Percentiles rank a stretch among this genome's conserved stretches.
phyloP scores from a whole-genome alignment of 1,140 invertebrate genomes.

The Potamilus streckersoni region DNA sequence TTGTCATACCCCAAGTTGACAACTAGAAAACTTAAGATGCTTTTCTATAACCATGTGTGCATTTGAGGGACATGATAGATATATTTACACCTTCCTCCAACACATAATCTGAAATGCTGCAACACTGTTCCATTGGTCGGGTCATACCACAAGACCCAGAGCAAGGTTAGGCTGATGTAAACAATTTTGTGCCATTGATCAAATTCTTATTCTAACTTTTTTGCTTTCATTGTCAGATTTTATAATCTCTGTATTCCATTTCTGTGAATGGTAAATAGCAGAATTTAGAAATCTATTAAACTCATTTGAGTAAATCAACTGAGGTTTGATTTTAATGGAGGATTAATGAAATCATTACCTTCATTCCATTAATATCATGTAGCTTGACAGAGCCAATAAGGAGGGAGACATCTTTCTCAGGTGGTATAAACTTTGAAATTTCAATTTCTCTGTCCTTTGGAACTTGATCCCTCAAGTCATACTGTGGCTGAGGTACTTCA shows the following conservation, averaged over 20 bases:
- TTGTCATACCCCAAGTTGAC: too few relatives aligned
- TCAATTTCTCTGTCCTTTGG: conserved; percentile 18
- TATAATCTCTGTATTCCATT: not conserved
- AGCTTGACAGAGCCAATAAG: conserved; percentile 25
- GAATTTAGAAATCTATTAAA: not conserved
- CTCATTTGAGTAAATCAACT: not conserved
- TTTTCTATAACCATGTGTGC: too few relatives aligned
- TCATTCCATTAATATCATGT: conserved; percentile 50
- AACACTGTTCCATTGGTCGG: too few relatives aligned
- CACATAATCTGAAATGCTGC: too few relatives aligned
- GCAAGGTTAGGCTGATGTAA: too few relatives aligned
- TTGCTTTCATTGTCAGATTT: not conserved
- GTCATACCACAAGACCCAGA: too few relatives aligned
- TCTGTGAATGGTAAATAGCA: not conserved
- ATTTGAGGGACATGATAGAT: too few relatives aligned
- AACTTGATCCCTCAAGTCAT: conserved; percentile 27
- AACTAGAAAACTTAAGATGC: too few relatives aligned
- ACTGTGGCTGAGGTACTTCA: conserved; percentile 27
- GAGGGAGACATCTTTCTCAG: conserved; percentile 35
- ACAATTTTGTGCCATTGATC: not conserved
- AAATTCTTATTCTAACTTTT: not conserved
- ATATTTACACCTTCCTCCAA: too few relatives aligned
- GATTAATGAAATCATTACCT: conserved; percentile 27
- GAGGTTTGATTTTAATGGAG: not conserved
- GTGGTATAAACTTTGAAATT: conserved; percentile 36